Evolutionary conservation across 2,888 invertebrate genomes (phyloP).

Genomic region (Cactoblastis cactorum): DNA sequence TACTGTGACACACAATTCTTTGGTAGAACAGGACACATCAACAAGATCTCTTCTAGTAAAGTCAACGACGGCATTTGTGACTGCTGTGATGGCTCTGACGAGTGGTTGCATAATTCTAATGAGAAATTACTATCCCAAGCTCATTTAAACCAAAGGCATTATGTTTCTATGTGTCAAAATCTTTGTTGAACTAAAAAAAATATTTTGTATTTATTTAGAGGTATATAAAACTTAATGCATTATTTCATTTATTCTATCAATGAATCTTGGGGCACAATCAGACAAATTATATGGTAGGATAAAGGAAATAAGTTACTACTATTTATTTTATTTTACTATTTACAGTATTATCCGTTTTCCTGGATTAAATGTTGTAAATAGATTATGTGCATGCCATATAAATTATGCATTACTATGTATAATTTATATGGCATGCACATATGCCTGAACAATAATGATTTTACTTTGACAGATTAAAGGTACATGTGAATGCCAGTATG

Average conservation of each 20-base stretch:
- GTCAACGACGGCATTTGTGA: slow-evolving; percentile 97
- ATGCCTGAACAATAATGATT: no score
- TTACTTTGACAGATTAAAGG: no score
- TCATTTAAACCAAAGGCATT: slow-evolving; percentile 44
- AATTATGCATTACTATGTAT: no score
- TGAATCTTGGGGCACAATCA: no score
- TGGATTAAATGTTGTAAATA: no score
- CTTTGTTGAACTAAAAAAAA: slow-evolving; percentile 29
- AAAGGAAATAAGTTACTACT: no score
- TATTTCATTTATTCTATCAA: background rate
- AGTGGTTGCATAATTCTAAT: slow-evolving; percentile 73
- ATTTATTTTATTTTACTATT: no score
- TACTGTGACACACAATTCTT: slow-evolving; percentile 84
- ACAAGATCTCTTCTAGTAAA: slow-evolving; percentile 83
- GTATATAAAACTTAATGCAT: background rate
- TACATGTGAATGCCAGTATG: no score
- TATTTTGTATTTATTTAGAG: background rate
- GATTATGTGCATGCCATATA: no score
- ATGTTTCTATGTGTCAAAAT: slow-evolving; percentile 53
- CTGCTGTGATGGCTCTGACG: slow-evolving; percentile 95
- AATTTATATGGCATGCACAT: no score
- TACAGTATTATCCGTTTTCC: no score
- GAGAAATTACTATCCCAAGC: slow-evolving; percentile 53
- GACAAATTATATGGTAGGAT: no score
- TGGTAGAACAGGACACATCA: slow-evolving; percentile 52